Evolutionary conservation across 2,888 invertebrate species (phyloP).

Genomic region (Quadriops clusia): DNA sequence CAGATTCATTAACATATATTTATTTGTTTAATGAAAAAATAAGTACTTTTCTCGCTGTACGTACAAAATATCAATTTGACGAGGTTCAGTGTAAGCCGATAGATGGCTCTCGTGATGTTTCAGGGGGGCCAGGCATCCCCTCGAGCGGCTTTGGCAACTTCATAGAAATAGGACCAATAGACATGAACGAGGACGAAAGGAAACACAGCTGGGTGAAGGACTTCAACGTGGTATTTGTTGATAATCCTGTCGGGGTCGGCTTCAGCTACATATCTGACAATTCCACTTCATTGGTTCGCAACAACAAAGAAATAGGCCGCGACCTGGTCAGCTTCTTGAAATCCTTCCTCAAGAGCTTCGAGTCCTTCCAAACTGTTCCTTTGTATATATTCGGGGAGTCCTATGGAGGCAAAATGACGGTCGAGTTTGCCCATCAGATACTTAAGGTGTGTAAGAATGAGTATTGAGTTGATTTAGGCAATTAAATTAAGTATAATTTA

Average conservation of each 20-base stretch:
- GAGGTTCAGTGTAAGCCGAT: too few relatives aligned
- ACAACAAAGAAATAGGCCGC: conserved; percentile 53
- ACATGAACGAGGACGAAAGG: conserved; percentile 39
- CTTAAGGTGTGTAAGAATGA: conserved; percentile 36
- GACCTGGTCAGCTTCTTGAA: conserved; percentile 66
- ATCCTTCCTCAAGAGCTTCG: conserved; percentile 52
- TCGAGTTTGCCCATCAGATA: conserved; percentile 60
- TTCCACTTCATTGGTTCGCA: conserved; percentile 38
- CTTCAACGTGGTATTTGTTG: conserved; percentile 69
- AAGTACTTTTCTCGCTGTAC: too few relatives aligned
- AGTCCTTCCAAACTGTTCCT: conserved; percentile 60
- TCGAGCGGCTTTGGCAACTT: conserved; percentile 46
- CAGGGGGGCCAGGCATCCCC: conserved; percentile 31
- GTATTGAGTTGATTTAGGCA: too few relatives aligned
- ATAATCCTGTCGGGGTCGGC: conserved; percentile 84
- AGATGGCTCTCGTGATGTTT: too few relatives aligned
- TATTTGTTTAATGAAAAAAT: too few relatives aligned
- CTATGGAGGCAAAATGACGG: conserved; percentile 88
- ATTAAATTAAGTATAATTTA: too few relatives aligned
- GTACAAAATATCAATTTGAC: too few relatives aligned
- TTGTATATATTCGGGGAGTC: conserved; percentile 82
- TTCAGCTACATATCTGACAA: conserved; percentile 64
- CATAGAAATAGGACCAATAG: conserved; percentile 45
- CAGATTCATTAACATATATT: too few relatives aligned
- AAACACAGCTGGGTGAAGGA: conserved; percentile 43